A percentile compares a stretch with the other conserved stretches of the same genome.
Conservation (phyloP, 2,888 invertebrate genomes). For the Diogma glabrata region DNA sequence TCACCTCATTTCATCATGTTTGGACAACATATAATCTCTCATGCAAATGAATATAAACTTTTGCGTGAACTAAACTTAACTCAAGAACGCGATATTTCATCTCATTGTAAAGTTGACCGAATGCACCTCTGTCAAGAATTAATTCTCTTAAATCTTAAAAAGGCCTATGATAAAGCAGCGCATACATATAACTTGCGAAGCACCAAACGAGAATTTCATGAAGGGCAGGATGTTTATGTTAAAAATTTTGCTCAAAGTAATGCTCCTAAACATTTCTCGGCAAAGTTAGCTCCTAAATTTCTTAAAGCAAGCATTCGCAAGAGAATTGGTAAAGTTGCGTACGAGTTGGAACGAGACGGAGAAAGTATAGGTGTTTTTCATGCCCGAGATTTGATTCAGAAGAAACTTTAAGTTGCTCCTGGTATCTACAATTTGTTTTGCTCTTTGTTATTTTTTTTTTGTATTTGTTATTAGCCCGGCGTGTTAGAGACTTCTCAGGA, state of each 20-base stretch:
- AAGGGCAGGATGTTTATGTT: background rate
- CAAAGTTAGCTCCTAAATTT: background rate
- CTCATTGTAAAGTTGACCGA: background rate
- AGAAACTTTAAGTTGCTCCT: too few species aligned
- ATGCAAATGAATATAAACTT: background rate
- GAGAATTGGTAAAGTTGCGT: background rate
- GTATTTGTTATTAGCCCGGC: background rate
- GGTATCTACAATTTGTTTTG: too few species aligned
- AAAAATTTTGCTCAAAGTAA: background rate
- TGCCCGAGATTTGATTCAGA: background rate
- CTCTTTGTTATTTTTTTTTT: too few species aligned
- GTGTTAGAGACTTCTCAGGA: background rate
- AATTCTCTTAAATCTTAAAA: background rate
- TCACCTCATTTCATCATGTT: background rate
- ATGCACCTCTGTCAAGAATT: background rate
- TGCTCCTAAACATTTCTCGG: background rate
- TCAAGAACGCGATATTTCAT: background rate
- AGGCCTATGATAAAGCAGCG: background rate
- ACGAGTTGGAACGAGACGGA: background rate
- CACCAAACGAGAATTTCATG: background rate
- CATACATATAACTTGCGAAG: background rate
- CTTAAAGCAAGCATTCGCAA: background rate
- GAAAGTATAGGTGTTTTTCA: background rate
- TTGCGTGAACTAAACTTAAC: background rate
- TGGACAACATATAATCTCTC: background rate